phyloP scores from a whole-genome alignment of 2,113 vertebrate species.

The Corythaeola cristata region DNA sequence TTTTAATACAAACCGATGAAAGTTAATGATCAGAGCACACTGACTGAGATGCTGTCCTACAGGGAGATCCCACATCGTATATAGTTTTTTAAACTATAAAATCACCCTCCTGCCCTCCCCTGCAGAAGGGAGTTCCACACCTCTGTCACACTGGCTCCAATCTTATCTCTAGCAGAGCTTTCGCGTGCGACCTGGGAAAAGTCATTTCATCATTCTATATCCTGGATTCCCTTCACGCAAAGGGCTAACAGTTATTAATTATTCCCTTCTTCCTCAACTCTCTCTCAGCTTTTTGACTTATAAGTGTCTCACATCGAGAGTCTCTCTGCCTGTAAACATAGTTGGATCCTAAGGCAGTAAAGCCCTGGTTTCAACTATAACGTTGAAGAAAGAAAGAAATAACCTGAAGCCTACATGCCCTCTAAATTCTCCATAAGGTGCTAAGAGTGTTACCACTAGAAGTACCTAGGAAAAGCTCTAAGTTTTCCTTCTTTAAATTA shows the following conservation, averaged over 20 bases:
- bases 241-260: not conserved
- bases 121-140: not conserved
- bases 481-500: not conserved
- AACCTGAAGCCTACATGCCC: not conserved
- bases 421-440: not conserved
- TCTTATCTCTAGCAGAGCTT: slow-evolving; percentile 4
- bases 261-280: not conserved
- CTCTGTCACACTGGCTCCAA: not conserved
- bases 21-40: not conserved
- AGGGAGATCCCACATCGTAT: not conserved
- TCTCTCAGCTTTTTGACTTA: not conserved
- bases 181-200: not conserved
- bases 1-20: not conserved
- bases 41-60: slow-evolving; percentile 2
- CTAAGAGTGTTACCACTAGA: not conserved
- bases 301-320: not conserved
- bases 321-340: not conserved
- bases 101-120: not conserved
- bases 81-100: not conserved
- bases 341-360: not conserved
- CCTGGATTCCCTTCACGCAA: not conserved
- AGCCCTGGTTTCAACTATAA: not conserved
- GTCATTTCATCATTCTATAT: not conserved
- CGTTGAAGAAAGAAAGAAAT: not conserved
- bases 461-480: not conserved